These are phyloP conservation scores for Sitobion miscanthi DNA, from an alignment of 1,140 invertebrate species.

Conservation along the genomic window DNA sequence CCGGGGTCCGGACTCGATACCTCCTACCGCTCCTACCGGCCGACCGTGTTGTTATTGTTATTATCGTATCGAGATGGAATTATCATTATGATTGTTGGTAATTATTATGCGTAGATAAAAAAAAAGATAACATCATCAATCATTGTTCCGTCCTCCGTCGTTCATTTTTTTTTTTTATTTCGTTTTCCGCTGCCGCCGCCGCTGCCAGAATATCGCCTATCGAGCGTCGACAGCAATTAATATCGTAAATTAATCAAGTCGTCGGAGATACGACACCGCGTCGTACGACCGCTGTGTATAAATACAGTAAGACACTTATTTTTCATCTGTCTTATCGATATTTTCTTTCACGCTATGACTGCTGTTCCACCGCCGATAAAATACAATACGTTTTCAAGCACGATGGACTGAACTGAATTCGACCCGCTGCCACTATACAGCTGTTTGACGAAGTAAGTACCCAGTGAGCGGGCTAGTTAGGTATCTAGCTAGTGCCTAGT, in stretches of 20 bases:
- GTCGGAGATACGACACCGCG: neutral
- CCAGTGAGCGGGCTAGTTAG: neutral
- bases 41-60: neutral
- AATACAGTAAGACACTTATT: neutral
- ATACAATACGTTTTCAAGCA: neutral
- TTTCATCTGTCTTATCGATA: neutral
- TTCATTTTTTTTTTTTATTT: neutral
- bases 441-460: neutral
- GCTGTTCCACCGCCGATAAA: neutral
- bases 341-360: neutral
- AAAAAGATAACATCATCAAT: constrained; percentile 2
- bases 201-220: neutral
- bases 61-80: neutral
- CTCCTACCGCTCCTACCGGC: neutral
- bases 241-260: neutral
- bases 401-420: neutral
- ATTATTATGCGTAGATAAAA: neutral
- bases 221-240: neutral
- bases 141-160: neutral
- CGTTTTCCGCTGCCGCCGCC: neutral
- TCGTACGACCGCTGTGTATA: neutral
- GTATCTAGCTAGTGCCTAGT: neutral
- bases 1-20: neutral
- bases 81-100: neutral
- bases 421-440: neutral